These are phyloP conservation scores for Ochlodes sylvanus DNA, from an alignment of 2,888 invertebrate genomes.

Conservation along the genomic window DNA sequence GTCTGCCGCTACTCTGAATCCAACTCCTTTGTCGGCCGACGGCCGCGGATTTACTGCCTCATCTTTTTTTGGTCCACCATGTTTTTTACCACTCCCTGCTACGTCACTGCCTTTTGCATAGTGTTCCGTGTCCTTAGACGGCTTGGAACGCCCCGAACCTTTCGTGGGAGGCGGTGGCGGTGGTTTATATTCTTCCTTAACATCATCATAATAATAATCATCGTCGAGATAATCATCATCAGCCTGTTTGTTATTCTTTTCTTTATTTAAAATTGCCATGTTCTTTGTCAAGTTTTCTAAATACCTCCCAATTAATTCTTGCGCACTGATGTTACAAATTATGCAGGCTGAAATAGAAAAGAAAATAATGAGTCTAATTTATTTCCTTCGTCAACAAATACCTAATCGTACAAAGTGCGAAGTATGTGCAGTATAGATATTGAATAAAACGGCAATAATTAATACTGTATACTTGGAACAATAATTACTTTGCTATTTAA, in stretches of 20 bases:
- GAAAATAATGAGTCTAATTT: no score
- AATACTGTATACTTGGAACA: no score
- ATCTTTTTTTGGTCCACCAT: neutral
- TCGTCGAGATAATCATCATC: neutral
- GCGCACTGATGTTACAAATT: neutral
- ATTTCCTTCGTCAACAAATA: no score
- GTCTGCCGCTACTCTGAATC: neutral
- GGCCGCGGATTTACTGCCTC: neutral
- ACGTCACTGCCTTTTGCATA: neutral
- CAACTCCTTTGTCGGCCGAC: neutral
- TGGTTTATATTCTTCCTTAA: neutral
- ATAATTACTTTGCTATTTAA: no score
- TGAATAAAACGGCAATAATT: no score
- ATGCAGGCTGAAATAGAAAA: neutral
- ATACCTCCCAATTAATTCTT: neutral
- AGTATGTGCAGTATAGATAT: no score
- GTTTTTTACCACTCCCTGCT: neutral
- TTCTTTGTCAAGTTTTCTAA: neutral
- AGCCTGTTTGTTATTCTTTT: neutral
- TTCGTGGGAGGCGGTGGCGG: neutral
- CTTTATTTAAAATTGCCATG: neutral
- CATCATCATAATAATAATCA: neutral
- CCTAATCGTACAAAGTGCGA: no score
- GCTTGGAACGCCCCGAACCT: neutral
- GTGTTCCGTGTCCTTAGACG: no score